Percentiles rank a stretch among this genome's conserved stretches.
Conservation (phyloP, 2,888 invertebrate genomes). For the Archips xylosteana region DNA sequence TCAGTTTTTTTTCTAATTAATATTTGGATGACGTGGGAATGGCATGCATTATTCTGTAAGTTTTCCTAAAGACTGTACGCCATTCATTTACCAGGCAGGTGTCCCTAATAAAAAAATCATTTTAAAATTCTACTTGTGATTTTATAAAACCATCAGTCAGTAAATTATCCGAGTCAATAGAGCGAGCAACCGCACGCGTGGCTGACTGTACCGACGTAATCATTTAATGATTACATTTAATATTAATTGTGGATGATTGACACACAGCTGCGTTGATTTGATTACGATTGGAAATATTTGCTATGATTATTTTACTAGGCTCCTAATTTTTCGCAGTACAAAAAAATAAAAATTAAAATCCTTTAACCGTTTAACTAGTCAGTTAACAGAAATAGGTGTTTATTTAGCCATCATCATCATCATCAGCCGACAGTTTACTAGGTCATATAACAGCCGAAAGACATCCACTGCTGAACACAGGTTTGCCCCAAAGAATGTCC, state of each 20-base stretch:
- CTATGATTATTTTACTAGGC: constrained; percentile 32
- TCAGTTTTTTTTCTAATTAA: no score
- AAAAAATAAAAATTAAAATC: not conserved
- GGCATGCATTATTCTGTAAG: no score
- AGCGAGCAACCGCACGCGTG: constrained; percentile 65
- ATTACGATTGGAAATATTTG: constrained; percentile 12
- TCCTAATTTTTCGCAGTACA: not conserved
- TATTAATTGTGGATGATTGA: constrained; percentile 51
- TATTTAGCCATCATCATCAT: no score
- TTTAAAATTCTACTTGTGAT: not conserved
- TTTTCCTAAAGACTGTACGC: no score
- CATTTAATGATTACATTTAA: constrained; percentile 4
- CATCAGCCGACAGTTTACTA: no score
- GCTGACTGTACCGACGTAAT: constrained; percentile 28
- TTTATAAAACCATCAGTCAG: constrained; percentile 7
- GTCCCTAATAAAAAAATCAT: not conserved
- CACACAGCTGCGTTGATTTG: constrained; percentile 53
- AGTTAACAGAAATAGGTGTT: no score
- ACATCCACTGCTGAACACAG: no score
- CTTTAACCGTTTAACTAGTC: no score
- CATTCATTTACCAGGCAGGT: not conserved
- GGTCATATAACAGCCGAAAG: no score
- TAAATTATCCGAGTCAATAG: constrained; percentile 60
- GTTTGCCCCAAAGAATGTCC: no score
- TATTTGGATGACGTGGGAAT: no score